A percentile compares a stretch with the other conserved stretches of the same genome.
phyloP scores from a whole-genome alignment of 2,888 invertebrate species.

The Drosophila antonietae region DNA sequence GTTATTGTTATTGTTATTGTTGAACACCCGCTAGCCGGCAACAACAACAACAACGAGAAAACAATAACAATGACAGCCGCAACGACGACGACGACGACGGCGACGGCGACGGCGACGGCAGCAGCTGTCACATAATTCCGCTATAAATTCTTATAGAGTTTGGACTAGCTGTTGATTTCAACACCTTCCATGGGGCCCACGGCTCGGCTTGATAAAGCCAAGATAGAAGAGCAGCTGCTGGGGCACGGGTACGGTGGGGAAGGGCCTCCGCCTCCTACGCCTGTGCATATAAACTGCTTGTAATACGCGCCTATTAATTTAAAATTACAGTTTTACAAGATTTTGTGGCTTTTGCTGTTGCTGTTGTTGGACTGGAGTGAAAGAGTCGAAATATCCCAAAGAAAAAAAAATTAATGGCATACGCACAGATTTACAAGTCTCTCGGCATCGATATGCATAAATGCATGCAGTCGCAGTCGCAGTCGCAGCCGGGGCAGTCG shows the following conservation, averaged over 20 bases:
- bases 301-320: constrained; percentile 79
- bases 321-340: constrained; percentile 80
- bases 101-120: constrained; percentile 50
- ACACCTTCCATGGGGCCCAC: constrained; percentile 71
- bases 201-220: constrained; percentile 52
- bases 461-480: constrained; percentile 43
- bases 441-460: constrained; percentile 75
- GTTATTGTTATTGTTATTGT: constrained; percentile 61
- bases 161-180: constrained; percentile 80
- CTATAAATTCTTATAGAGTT: constrained; percentile 80
- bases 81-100: constrained; percentile 4
- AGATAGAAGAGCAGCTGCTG: constrained; percentile 2
- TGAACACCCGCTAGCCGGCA: constrained; percentile 55
- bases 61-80: constrained; percentile 19
- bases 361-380: constrained; percentile 29
- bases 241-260: neutral
- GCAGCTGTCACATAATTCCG: constrained; percentile 81
- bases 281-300: constrained; percentile 79
- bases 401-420: constrained; percentile 73
- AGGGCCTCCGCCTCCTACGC: constrained; percentile 69
- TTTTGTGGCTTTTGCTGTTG: constrained; percentile 48
- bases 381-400: constrained; percentile 26
- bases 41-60: constrained; percentile 33
- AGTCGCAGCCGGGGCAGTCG: constrained; percentile 30
- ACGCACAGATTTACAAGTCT: constrained; percentile 79